Evolutionary conservation across 2,888 invertebrate species (phyloP), one percentile per base, ranked within the genome.

Genomic region (Molorchus minor): DNA sequence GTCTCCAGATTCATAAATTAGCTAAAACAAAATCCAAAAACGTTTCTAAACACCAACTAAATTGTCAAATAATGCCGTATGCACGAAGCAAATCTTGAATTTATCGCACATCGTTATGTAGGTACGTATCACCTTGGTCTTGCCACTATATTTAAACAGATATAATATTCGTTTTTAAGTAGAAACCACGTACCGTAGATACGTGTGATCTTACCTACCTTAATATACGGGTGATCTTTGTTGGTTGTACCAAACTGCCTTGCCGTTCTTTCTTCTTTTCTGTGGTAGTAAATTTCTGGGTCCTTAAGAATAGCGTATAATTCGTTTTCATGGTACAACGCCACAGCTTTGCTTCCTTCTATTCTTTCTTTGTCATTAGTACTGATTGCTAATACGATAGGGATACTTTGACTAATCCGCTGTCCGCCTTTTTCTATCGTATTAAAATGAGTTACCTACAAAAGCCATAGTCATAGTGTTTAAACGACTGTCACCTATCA

Each of bases 221-320:
- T 93, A 62, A 96, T 89, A 77, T 94, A 93, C 0, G 97, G 97
- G 81, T 98, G 97, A 49, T 87, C 88, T 1, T 83, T 81, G 78
- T 95, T 86, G 64, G 87, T 87, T 1, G 93, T 94, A 4, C 96
- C 97, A 80, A 97, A 98, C 81, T 96, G 95, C 30, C 97, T 84
- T 3, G 89, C 86, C 66, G 94, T 90, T 58, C 98, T 84, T 79
- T 97, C 96, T 76, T 94, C 95, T 77, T 98, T 97, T 55, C 94
- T 87, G 72, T 98, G 98, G 25, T 87, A 89, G 80, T 88, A 98
- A 82, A 98, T 93, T 81, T 98, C 96, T 0, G 95, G 94, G 36
- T 88, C 87, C 5, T 91, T 82, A 12, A 94, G 75, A 51, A 94
- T 88, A 0, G 93, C 94, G 4, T 93, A 82, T 0, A 85, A 75